Conservation (phyloP, 2,113 vertebrate genomes). For the Odontesthes bonariensis region DNA sequence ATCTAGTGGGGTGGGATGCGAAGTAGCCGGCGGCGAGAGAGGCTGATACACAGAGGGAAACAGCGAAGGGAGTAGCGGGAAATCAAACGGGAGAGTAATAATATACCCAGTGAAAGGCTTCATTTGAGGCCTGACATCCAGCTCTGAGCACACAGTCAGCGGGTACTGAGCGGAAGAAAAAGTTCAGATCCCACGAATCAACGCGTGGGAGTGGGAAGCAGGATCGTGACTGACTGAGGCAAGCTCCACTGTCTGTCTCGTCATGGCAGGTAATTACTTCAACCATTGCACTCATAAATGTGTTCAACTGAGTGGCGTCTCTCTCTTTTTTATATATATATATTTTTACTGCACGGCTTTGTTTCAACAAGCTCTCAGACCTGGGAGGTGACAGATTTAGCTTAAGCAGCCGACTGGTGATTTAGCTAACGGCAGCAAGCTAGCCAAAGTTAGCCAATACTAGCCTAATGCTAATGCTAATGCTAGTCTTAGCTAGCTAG, state of each 20-base stretch:
- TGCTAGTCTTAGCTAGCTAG: conserved; percentile 62
- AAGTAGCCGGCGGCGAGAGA: conserved; percentile 55
- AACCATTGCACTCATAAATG: neutral
- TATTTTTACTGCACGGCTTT: too few species aligned
- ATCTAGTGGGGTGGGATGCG: conserved; percentile 55
- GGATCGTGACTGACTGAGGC: conserved; percentile 76
- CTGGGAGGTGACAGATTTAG: neutral
- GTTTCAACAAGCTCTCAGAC: neutral
- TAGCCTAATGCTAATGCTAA: too few species aligned
- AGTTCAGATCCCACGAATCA: conserved; percentile 69
- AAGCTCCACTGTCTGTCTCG: conserved; percentile 78
- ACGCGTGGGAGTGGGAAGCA: conserved; percentile 78
- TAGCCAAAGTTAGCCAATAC: conserved; percentile 54
- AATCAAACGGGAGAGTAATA: neutral
- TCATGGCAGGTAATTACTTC: conserved; percentile 83
- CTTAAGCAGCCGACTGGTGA: conserved; percentile 3
- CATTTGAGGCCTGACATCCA: conserved; percentile 8
- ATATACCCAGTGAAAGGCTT: neutral
- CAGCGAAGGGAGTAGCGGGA: conserved; percentile 38
- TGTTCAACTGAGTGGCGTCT: neutral
- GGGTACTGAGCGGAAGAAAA: conserved; percentile 58
- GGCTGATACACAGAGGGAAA: conserved; percentile 1
- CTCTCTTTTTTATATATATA: neutral
- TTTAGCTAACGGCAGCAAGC: conserved; percentile 35
- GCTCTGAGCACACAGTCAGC: conserved; percentile 26